phyloP scores from a whole-genome alignment of 2,113 vertebrate species.

The Isurus oxyrinchus region DNA sequence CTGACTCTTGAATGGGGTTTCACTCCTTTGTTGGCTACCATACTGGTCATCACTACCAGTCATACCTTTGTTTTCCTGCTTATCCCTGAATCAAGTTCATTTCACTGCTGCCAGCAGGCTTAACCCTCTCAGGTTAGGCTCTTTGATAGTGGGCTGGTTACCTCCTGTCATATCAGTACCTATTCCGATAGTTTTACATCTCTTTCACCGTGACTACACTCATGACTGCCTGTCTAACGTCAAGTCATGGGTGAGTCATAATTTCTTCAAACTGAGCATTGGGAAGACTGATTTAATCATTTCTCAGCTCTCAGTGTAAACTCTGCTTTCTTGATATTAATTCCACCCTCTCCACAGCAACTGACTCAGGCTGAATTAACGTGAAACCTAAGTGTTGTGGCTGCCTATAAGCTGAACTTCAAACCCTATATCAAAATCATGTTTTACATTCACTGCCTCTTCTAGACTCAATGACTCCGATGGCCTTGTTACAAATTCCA shows the following conservation, averaged over 20 bases:
- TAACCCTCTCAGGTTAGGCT: background rate
- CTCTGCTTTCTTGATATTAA: background rate
- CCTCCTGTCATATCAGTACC: background rate
- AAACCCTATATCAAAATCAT: background rate
- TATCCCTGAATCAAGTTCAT: background rate
- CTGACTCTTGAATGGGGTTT: background rate
- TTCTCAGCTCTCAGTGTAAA: background rate
- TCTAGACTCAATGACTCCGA: background rate
- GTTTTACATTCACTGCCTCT: background rate
- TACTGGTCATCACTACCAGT: background rate
- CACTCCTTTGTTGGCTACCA: background rate
- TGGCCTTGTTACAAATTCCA: background rate
- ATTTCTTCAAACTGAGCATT: background rate
- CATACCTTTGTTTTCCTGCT: background rate
- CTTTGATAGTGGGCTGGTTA: background rate
- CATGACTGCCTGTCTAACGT: background rate
- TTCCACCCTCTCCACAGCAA: background rate
- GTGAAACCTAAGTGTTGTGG: background rate
- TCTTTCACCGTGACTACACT: background rate
- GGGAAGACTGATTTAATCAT: background rate
- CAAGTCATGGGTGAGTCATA: background rate
- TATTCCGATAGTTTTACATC: background rate
- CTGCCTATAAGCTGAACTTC: background rate
- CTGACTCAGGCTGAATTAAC: background rate
- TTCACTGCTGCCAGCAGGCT: background rate